Evolutionary conservation across 53 echinoderm and acorn worm species (phyloP), one percentile per base, ranked within the genome.

Genomic region (Crossaster papposus): DNA sequence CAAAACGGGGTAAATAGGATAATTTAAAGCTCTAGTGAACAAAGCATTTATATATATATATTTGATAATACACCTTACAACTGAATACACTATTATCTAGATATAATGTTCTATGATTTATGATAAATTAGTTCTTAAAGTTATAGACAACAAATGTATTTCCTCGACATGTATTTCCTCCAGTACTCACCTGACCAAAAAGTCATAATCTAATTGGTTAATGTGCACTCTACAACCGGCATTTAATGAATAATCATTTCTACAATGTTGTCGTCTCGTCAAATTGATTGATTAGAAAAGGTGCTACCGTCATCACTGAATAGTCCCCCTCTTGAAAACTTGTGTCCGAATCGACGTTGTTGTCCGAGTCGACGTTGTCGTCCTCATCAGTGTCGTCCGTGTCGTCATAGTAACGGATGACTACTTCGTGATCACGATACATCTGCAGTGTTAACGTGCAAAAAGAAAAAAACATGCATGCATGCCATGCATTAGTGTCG

Each of bases 381-480:
- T 13, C 70, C 52, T 84, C 52, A 18, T 74, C 72, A 30, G n/a
- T 52, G 11, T 86, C 86, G 53, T 70, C 71, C 30, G 86, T 75
- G 74, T 76, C 37, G 6, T 77, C 87, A 13, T 32, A 14, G 64
- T 58, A 52, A 58, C 18, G 18, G 35, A 74, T 31, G 35, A 20
- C 26, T 62, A 26, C 30, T 15, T 30, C 87, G 36, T 11, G 34
- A 36, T 24, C 35, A 37, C 33, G 35, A 36, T 34, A 87, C 36
- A 62, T 77, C 87, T 87, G 87, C 8, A 77, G 29, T 15, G 64
- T 55, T 14, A 85, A 72, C 85, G 73, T 85, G 85, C 85, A 73
- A 20, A 85, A 72, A 72, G 73, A 85, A 74, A 85, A n/a, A 22
- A 23, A 76, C 77, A 64, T 75, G 77, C 76, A 58, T 8, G 63